These are phyloP conservation scores for Conus canariensis DNA, from an alignment of 2,888 invertebrate genomes.

Conservation along the genomic window DNA sequence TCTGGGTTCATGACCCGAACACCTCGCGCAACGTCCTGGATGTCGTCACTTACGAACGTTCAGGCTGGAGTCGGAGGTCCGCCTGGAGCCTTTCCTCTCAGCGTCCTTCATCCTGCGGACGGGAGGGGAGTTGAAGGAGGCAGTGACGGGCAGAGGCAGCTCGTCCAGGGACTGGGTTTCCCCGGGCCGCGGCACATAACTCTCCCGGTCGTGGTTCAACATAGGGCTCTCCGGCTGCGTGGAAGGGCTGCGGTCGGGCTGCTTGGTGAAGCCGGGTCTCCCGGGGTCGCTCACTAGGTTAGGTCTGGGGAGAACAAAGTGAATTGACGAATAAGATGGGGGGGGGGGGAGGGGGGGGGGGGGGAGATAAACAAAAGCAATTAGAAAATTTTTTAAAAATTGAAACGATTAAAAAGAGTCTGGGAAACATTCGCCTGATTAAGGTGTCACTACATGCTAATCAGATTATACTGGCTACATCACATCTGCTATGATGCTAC, in stretches of 20 bases:
- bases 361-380: no score
- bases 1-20: no score
- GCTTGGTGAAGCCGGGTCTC: neutral
- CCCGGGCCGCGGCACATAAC: neutral
- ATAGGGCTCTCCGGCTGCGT: neutral
- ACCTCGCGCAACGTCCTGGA: no score
- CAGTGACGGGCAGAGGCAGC: neutral
- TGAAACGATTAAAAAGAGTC: no score
- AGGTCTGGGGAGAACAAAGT: neutral
- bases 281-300: conserved; percentile 35
- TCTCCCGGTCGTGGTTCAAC: neutral
- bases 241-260: no score
- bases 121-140: neutral
- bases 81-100: no score
- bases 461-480: no score
- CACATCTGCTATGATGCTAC: no score
- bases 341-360: neutral
- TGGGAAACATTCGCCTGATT: no score
- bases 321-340: neutral
- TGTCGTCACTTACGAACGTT: neutral
- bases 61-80: neutral
- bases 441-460: no score
- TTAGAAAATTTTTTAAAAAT: no score
- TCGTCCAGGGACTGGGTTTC: neutral
- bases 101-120: neutral